These are phyloP conservation scores for Neolamprologus falcicula DNA, from an alignment of 2,113 vertebrate species.

Conservation along the genomic window DNA sequence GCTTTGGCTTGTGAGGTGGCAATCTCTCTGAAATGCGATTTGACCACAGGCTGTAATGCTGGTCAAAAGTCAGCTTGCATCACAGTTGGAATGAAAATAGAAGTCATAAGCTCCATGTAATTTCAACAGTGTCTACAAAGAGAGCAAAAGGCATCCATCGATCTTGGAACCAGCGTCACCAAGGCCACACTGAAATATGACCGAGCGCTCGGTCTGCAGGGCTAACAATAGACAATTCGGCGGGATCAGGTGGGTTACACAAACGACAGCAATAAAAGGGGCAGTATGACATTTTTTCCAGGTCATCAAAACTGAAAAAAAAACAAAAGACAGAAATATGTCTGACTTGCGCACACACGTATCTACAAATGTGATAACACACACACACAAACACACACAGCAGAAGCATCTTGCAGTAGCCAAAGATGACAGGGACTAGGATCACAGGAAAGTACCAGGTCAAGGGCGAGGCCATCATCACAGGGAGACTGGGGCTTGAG, in stretches of 20 bases:
- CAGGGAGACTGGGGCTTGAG: neutral
- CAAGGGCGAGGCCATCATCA: constrained; percentile 20
- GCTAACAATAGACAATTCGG: constrained; percentile 3
- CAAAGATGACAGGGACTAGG: neutral
- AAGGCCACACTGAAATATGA: constrained; percentile 24
- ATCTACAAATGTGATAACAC: neutral
- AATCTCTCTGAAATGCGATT: neutral
- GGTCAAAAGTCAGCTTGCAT: constrained; percentile 15
- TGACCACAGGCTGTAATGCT: neutral
- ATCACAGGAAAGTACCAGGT: constrained; percentile 9
- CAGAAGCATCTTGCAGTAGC: neutral
- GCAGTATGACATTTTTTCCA: neutral
- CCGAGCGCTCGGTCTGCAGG: neutral
- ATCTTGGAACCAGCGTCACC: constrained; percentile 4
- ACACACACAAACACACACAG: neutral
- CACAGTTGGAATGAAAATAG: neutral
- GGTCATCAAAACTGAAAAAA: neutral
- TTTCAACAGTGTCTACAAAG: neutral
- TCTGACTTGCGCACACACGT: neutral
- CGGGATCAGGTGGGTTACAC: neutral
- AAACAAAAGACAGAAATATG: neutral
- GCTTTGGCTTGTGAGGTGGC: neutral
- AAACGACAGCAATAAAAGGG: neutral
- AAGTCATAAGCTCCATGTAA: neutral
- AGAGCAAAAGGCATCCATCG: neutral